These are phyloP conservation scores for Ivindomyrus marchei DNA, from an alignment of 2,113 vertebrate species.

Conservation along the genomic window DNA sequence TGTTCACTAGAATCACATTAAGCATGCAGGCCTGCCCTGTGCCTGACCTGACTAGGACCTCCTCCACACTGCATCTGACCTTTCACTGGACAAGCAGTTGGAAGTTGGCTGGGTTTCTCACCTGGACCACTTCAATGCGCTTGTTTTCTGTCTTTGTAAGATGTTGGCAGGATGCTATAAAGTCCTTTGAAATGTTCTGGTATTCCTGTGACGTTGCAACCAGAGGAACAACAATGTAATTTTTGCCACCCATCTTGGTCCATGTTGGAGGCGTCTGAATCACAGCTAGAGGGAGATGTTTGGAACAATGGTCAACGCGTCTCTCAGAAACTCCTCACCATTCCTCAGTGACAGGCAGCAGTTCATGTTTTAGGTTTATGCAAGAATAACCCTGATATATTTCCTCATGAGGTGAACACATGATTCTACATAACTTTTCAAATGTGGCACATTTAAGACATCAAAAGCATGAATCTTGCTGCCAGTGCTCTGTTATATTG, in stretches of 20 bases:
- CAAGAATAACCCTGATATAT: neutral
- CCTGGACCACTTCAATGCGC: conserved; percentile 36
- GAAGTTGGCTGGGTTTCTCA: conserved; percentile 16
- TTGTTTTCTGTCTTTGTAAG: neutral
- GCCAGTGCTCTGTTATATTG: neutral
- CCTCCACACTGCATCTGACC: neutral
- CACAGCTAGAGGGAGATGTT: conserved; percentile 25
- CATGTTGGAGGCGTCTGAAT: conserved; percentile 43
- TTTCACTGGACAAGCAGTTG: neutral
- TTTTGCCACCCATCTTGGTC: conserved; percentile 35
- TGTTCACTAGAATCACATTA: neutral
- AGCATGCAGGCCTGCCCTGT: neutral
- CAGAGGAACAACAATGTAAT: conserved; percentile 27
- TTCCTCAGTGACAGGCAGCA: neutral
- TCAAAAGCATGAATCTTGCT: neutral
- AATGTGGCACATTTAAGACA: neutral
- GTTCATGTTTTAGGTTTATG: neutral
- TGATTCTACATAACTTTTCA: neutral
- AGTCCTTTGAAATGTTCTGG: conserved; percentile 32
- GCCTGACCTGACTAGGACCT: neutral
- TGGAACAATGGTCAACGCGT: neutral
- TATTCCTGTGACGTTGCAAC: conserved; percentile 32
- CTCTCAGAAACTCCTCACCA: neutral
- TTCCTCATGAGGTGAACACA: neutral
- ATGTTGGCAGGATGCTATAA: conserved; percentile 26